Conservation (phyloP, 2,797 vertebrate species). For the Borostomias antarcticus region DNA sequence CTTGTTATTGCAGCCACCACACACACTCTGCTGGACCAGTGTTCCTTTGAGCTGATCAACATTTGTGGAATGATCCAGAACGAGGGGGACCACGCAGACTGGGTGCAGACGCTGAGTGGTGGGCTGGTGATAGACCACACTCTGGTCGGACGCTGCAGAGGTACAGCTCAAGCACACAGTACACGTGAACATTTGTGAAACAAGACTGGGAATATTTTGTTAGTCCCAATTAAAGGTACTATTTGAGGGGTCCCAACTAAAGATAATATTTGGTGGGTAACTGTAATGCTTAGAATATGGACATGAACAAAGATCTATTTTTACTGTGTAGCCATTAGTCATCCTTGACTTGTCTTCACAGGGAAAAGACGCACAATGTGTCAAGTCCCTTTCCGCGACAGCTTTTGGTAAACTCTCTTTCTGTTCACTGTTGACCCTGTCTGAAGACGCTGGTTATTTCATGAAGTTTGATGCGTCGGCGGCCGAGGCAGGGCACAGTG, state of each 20-base stretch:
- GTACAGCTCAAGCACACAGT: slow-evolving; percentile 55
- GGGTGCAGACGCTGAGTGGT: slow-evolving; percentile 75
- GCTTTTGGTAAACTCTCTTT: not conserved
- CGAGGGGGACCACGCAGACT: slow-evolving; percentile 77
- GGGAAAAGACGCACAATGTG: not conserved
- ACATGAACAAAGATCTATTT: too few species aligned
- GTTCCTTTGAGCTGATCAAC: slow-evolving; percentile 86
- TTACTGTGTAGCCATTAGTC: too few species aligned
- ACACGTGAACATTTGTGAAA: too few species aligned
- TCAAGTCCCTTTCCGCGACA: not conserved
- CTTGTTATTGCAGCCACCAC: slow-evolving; percentile 73
- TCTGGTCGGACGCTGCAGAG: slow-evolving; percentile 81
- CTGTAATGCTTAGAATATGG: too few species aligned
- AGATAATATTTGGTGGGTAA: too few species aligned
- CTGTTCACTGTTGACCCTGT: slow-evolving; percentile 16
- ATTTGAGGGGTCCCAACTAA: too few species aligned
- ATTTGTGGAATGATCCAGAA: slow-evolving; percentile 94
- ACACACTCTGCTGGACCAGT: slow-evolving; percentile 87
- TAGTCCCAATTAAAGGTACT: too few species aligned
- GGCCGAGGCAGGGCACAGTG: slow-evolving; percentile 63
- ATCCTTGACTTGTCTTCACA: too few species aligned
- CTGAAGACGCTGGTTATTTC: slow-evolving; percentile 83
- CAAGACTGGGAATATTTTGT: too few species aligned
- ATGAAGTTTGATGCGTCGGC: slow-evolving; percentile 80
- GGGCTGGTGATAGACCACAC: slow-evolving; percentile 79